A percentile compares a stretch with the other conserved stretches of the same genome.
Conservation (phyloP, 1,140 invertebrate genomes). For the Trichonephila clavipes region DNA sequence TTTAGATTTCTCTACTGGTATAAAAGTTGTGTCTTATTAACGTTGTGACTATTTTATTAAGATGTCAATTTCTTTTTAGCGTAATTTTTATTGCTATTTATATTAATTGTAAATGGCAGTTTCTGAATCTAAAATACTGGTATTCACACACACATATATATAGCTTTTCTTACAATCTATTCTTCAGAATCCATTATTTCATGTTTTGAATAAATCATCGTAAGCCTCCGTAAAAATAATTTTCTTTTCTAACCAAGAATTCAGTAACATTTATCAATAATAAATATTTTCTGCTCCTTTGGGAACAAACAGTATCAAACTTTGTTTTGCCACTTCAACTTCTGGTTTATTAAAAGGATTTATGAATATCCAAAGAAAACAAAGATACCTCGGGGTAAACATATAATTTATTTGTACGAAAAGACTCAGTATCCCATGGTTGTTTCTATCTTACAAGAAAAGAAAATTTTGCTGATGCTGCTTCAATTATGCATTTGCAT, state of each 20-base stretch:
- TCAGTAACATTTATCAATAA: not conserved
- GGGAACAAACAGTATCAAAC: not conserved
- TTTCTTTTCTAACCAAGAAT: not conserved
- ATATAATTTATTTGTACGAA: not conserved
- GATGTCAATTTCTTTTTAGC: too few relatives aligned
- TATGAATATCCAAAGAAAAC: not conserved
- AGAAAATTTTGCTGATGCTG: not conserved
- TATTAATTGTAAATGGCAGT: too few relatives aligned
- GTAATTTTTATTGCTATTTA: too few relatives aligned
- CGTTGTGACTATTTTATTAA: too few relatives aligned
- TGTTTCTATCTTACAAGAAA: not conserved
- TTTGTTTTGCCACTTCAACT: not conserved
- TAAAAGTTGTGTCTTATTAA: too few relatives aligned
- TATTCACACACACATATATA: too few relatives aligned
- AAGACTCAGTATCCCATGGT: not conserved
- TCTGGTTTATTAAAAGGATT: constrained; percentile 1
- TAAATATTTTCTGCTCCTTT: not conserved
- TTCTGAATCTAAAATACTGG: too few relatives aligned
- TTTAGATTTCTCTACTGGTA: too few relatives aligned
- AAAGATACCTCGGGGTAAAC: not conserved
- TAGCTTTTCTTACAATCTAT: too few relatives aligned
- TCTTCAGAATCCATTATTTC: too few relatives aligned
- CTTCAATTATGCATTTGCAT: constrained; percentile 16
- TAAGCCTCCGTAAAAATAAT: not conserved
- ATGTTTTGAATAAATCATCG: too few relatives aligned